Evolutionary conservation across 1,140 invertebrate species (phyloP).

Genomic region (Cydia splendana): DNA sequence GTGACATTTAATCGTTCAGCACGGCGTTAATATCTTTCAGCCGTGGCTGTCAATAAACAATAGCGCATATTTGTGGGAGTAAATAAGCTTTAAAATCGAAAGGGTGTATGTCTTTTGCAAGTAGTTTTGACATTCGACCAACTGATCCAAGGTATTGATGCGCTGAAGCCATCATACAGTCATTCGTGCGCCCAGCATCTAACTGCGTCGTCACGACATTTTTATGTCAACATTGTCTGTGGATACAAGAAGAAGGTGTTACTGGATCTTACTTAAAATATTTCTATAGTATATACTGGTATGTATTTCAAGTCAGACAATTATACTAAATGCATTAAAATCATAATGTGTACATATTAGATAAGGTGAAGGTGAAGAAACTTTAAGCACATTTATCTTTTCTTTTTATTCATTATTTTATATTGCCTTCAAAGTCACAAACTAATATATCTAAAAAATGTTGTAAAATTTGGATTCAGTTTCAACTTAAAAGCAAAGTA

Average conservation of each 20-base stretch:
- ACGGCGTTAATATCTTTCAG: conserved; percentile 16
- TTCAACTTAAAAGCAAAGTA: no score
- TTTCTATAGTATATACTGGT: no score
- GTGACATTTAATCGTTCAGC: conserved; percentile 18
- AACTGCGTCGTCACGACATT: conserved; percentile 24
- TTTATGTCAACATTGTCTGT: conserved; percentile 13
- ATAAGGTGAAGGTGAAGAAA: no score
- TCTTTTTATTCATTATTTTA: no score
- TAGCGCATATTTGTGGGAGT: conserved; percentile 17
- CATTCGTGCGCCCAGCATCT: conserved; percentile 11
- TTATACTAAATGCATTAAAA: no score
- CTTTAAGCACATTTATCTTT: no score
- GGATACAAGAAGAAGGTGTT: background rate
- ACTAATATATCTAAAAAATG: no score
- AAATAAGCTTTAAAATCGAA: background rate
- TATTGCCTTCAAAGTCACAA: no score
- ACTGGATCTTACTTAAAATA: background rate
- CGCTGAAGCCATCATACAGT: background rate
- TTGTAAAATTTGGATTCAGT: no score
- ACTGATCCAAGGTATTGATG: background rate
- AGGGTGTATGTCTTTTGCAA: background rate
- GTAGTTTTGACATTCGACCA: background rate
- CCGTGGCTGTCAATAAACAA: conserved; percentile 19
- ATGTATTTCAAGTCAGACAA: no score
- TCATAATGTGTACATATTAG: no score